phyloP scores from a whole-genome alignment of 2,113 vertebrate genomes.

The Scatophagus argus region DNA sequence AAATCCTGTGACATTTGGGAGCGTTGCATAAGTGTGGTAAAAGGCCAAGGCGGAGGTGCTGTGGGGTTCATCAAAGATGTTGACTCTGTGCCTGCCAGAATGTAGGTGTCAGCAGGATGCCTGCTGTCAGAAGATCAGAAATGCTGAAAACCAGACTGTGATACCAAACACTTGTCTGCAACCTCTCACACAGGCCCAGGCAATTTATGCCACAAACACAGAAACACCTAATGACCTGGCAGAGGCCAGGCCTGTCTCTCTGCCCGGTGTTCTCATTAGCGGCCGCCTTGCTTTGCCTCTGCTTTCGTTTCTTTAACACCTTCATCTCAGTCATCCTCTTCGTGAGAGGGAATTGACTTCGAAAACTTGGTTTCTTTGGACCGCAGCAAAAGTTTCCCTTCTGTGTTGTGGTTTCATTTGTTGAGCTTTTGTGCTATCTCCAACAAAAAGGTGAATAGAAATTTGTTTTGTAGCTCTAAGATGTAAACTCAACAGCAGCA shows the following conservation, averaged over 20 bases:
- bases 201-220: slow-evolving; percentile 33
- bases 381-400: neutral
- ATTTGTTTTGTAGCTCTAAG: neutral
- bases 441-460: neutral
- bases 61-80: slow-evolving; percentile 32
- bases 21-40: slow-evolving; percentile 26
- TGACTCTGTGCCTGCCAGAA: slow-evolving; percentile 33
- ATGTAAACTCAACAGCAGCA: neutral
- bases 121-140: slow-evolving; percentile 36
- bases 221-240: slow-evolving; percentile 44
- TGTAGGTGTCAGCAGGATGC: slow-evolving; percentile 19
- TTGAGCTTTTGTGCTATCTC: neutral
- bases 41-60: neutral
- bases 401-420: neutral
- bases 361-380: neutral
- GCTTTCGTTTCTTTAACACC: neutral
- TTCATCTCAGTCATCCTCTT: slow-evolving; percentile 4
- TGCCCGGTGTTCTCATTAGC: slow-evolving; percentile 51
- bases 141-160: slow-evolving; percentile 34
- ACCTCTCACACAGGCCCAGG: slow-evolving; percentile 7
- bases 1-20: slow-evolving; percentile 45
- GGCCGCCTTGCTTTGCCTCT: neutral
- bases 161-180: slow-evolving; percentile 33
- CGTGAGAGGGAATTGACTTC: neutral
- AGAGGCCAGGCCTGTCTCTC: slow-evolving; percentile 1